A percentile compares a stretch with the other conserved stretches of the same genome.
phyloP scores from a whole-genome alignment of 2,113 vertebrate species.

The Cyanoderma ruficeps region DNA sequence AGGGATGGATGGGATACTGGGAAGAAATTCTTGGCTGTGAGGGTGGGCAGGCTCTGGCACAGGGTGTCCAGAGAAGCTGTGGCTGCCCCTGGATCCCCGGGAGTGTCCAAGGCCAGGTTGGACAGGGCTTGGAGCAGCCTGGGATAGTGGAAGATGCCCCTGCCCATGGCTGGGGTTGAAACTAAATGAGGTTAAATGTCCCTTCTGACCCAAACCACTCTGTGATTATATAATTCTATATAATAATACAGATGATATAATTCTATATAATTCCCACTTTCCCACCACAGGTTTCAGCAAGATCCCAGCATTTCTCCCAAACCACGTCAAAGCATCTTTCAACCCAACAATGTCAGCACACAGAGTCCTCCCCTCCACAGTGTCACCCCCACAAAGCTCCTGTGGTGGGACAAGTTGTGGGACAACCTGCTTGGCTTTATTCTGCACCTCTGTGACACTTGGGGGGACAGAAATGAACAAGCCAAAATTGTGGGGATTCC shows the following conservation, averaged over 20 bases:
- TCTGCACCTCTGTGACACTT: background rate
- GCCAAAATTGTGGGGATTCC: background rate
- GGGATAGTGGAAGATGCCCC: rapidly evolving
- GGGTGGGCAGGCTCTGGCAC: rapidly evolving
- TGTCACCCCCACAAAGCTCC: background rate
- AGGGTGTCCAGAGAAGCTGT: background rate
- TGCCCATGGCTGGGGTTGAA: background rate
- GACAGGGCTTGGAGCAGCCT: rapidly evolving
- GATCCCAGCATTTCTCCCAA: background rate
- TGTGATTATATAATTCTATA: background rate
- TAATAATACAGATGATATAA: background rate
- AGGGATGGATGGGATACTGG: rapidly evolving
- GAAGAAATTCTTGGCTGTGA: rapidly evolving
- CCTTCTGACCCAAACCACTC: background rate
- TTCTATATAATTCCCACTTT: background rate
- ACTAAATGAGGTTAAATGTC: background rate
- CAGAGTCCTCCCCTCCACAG: background rate
- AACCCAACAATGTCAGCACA: background rate
- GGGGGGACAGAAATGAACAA: rapidly evolving
- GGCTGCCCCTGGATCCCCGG: background rate
- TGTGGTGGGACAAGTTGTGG: rapidly evolving
- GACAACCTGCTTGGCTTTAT: background rate
- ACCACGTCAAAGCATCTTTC: background rate
- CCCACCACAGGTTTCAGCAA: rapidly evolving
- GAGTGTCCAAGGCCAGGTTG: rapidly evolving